Conservation (phyloP, 2,113 vertebrate genomes). For the Diglossa brunneiventris region DNA sequence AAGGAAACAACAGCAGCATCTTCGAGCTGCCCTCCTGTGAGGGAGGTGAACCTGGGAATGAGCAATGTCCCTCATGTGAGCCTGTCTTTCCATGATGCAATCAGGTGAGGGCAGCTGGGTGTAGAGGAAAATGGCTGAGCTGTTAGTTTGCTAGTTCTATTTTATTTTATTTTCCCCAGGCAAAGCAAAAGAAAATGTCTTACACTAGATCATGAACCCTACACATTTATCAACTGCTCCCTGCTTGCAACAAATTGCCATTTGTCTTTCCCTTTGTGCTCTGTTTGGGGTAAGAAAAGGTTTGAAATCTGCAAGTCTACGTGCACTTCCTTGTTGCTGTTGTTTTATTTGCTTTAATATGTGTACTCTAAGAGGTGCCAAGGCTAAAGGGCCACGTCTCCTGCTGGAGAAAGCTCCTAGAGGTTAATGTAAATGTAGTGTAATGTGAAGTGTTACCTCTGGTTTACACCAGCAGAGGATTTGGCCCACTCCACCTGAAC, state of each 20-base stretch:
- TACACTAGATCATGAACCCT: neutral
- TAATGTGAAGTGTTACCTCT: neutral
- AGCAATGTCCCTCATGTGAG: neutral
- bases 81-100: neutral
- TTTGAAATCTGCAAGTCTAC: neutral
- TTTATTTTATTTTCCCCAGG: neutral
- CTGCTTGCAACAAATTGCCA: neutral
- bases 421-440: neutral
- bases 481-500: neutral
- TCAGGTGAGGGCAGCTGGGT: neutral
- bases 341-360: slow-evolving; percentile 2
- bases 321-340: neutral
- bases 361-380: neutral
- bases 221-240: neutral
- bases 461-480: neutral
- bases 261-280: neutral
- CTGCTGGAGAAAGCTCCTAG: neutral
- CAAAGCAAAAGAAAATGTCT: slow-evolving; percentile 17
- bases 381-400: neutral
- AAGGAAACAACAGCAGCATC: neutral
- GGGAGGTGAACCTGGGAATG: neutral
- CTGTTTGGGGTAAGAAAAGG: neutral
- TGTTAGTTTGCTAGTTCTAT: neutral
- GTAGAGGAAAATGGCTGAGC: neutral
- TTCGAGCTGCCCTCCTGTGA: neutral